Evolutionary conservation across 64 coral and sea anemone genomes (phyloP), one percentile per base, ranked within the genome.

Genomic region (Dendronephthya gigantea): DNA sequence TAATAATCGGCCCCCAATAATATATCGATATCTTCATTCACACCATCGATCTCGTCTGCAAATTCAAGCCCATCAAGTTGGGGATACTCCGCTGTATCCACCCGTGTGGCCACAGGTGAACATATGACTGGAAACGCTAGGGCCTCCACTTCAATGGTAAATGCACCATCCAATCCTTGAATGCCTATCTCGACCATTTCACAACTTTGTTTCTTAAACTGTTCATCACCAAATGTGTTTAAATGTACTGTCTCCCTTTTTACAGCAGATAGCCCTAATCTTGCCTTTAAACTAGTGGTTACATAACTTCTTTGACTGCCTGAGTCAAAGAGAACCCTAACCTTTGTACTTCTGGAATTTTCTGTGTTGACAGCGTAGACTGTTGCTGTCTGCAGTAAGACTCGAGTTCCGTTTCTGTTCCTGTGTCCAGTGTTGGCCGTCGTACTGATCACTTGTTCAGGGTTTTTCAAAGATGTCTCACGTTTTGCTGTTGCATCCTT

Each of bases 1-100:
- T 94, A 90, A 45, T 88, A 45, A 66, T 90, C 89, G 9, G 92
- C 83, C 19, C 92, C 92, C 23, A 90, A 88, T 12, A 90, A 51
- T 16, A 94, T 37, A 62, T 90, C 87, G 39, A 90, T 85, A 32
- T 56, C 35, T 25, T 82, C 49, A 28, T 39, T 15, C 41, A 17
- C 38, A 49, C 45, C 51, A 56, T 83, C 38, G 68, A 49, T 49
- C 66, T n/a, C 27, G 86, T 88, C 90, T 41, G 83, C 84, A 43
- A 88, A 81, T 47, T 88, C 52, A 34, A 88, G 30, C 39, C 81
- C 87, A 7, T 88, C 87, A 35, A 83, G 83, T 31, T 75, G 83
- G n/a, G 81, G 19, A 72, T 84, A 92, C 19, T 85, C 19, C 32
- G 83, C 38, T 16, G n/a, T 11, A 12, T 74, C 68, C 68, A 74